Evolutionary conservation across 1,140 invertebrate species (phyloP).

Genomic region (Drosophila neocordata): DNA sequence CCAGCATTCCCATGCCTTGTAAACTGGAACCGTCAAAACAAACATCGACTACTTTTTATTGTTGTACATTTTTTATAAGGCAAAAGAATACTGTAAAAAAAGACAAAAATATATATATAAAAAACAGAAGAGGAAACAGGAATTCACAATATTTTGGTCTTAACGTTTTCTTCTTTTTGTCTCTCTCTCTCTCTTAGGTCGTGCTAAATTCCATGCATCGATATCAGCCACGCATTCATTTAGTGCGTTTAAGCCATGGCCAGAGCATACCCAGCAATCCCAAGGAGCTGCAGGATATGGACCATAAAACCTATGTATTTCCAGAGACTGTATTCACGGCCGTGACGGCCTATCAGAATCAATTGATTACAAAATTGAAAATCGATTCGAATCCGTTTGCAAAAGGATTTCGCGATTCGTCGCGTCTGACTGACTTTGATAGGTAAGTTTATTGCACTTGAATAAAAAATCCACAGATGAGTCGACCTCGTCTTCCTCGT

Average conservation of each 20-base stretch:
- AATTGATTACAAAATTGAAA: constrained; percentile 97
- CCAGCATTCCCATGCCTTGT: not conserved
- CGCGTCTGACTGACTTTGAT: constrained; percentile 96
- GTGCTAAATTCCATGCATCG: constrained; percentile 99
- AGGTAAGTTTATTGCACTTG: constrained; percentile 64
- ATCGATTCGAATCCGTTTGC: constrained; percentile 98
- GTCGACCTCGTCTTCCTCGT: too few species aligned
- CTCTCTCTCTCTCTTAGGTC: constrained; percentile 86
- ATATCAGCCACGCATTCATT: constrained; percentile 97
- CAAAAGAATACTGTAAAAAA: constrained; percentile 7
- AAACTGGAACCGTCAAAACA: constrained; percentile 67
- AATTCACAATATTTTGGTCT: constrained; percentile 28
- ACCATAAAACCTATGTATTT: constrained; percentile 97
- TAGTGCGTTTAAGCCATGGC: constrained; percentile 89
- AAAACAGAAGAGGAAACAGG: constrained; percentile 31
- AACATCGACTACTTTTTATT: constrained; percentile 76
- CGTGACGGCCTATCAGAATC: constrained; percentile 99
- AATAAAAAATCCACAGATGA: not conserved
- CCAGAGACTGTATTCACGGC: constrained; percentile 99
- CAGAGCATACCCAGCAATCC: constrained; percentile 89
- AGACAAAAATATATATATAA: not conserved
- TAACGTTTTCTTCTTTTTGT: not conserved
- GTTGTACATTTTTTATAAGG: constrained; percentile 75
- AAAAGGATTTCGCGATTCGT: constrained; percentile 97
- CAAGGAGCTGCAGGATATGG: constrained; percentile 91